Conservation (phyloP, 2,797 vertebrate species). For the Geotrypetes seraphini region DNA sequence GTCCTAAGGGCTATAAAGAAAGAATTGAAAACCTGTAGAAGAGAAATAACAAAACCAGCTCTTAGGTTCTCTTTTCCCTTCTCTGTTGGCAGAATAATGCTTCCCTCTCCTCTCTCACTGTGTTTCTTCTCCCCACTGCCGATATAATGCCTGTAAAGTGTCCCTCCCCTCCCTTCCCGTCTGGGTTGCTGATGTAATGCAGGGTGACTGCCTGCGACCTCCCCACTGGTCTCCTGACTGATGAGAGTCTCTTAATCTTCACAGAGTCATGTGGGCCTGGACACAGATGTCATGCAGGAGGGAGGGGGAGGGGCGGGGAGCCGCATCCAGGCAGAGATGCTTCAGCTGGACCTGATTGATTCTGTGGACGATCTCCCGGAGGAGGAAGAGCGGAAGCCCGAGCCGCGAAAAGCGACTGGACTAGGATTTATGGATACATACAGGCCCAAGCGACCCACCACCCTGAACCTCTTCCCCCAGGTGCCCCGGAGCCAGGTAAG, state of each 20-base stretch:
- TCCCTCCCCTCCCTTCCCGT: slow-evolving; percentile 10
- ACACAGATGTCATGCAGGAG: slow-evolving; percentile 56
- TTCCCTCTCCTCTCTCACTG: no score
- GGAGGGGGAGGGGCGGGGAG: slow-evolving; percentile 69
- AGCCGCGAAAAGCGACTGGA: slow-evolving; percentile 37
- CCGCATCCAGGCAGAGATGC: slow-evolving; percentile 84
- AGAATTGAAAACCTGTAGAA: no score
- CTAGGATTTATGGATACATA: slow-evolving; percentile 76
- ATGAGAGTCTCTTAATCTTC: slow-evolving; percentile 27
- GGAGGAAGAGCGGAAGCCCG: slow-evolving; percentile 39
- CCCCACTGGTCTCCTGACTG: slow-evolving; percentile 17
- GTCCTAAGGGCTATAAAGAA: no score
- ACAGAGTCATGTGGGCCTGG: slow-evolving; percentile 71
- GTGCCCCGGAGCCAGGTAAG: slow-evolving; percentile 87
- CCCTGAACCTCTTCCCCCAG: slow-evolving; percentile 89
- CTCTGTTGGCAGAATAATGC: no score
- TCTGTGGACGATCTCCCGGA: slow-evolving; percentile 54
- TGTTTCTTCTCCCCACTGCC: no score
- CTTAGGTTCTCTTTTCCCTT: no score
- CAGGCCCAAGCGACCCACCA: slow-evolving; percentile 85
- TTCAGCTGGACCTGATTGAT: slow-evolving; percentile 89
- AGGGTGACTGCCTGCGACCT: slow-evolving; percentile 20
- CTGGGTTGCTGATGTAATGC: no score
- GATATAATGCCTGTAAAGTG: background rate
- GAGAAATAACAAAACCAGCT: no score